Evolutionary conservation across 1,140 invertebrate species (phyloP), one percentile per base, ranked within the genome.

Genomic region (Tetragnatha versicolor): DNA sequence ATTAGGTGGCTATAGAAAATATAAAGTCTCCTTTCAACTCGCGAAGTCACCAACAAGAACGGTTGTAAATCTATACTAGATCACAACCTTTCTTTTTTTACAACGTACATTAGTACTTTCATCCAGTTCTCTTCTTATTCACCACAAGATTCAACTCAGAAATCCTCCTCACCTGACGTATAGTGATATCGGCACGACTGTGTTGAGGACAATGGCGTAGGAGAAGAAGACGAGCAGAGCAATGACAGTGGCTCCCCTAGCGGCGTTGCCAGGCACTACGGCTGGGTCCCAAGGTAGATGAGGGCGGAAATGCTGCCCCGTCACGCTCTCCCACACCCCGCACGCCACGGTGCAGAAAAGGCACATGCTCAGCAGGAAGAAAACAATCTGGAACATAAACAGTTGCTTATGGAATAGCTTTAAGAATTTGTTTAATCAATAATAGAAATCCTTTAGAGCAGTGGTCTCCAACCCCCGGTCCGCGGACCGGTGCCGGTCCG

Each of bases 121-220:
- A n/a, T n/a, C n/a, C n/a, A n/a, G n/a, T n/a, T n/a, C n/a, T n/a
- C n/a, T n/a, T n/a, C n/a, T n/a, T n/a, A n/a, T n/a, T n/a, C n/a
- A n/a, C n/a, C n/a, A n/a, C n/a, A n/a, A n/a, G n/a, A n/a, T n/a
- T n/a, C n/a, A n/a, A n/a, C n/a, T n/a, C n/a, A n/a, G n/a, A n/a
- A n/a, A n/a, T n/a, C n/a, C n/a, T 37, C 12, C 88, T 86, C 85
- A 94, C 93, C 91, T 98, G 82, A 99, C 98, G 89, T 99, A 99
- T 47, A 99, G 90, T 79, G 97, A 99, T 85, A 99, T 99, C 87
- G 98, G 98, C 88, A 99, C 98, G 80, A 99, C 96, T 81, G 98
- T 99, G 88, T 99, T 99, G 83, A 99, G 90, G 80, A 99, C 95
- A 85, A 99, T 99, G 82, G 97, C 95, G 87, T 99, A 99, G 1